Evolutionary conservation across 2,797 vertebrate species (phyloP), one percentile per base, ranked within the genome.

Genomic region (Lacerta viridis): DNA sequence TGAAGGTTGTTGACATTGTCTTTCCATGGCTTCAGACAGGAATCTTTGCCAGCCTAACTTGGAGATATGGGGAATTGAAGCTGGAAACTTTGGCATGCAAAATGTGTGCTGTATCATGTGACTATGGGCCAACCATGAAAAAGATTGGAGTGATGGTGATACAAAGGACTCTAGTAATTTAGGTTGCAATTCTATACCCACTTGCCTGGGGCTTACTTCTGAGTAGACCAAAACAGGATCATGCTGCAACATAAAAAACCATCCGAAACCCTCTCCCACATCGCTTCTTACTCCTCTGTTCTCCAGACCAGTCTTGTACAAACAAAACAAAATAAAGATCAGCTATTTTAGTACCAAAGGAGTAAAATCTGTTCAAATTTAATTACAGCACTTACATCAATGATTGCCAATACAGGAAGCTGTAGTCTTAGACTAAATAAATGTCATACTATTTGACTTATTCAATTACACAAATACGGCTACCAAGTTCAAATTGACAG

Each of bases 381-480:
- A 91, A 94, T 95, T 95, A 88, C 5, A 87, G 88, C 33, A 87
- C 72, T 94, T 88, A 90, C 93, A 95, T 94, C 90, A 93, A 91
- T 50, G 15, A 86, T 94, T 87, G 50, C 90, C 85, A 87, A 91
- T 86, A 93, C 94, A 72, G 76, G 29, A 84, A 41, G 3, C 39
- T 81, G n/a, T 36, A 93, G 80, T 41, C 25, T 80, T 93, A 39
- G 33, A 71, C 25, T 66, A 87, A 91, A 64, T 36, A 90, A 59
- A 93, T 76, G 92, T 91, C 93, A 93, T 86, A 84, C 20, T 43
- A 1, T 86, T 87, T 93, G 46, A 82, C 93, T 94, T 7, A 86
- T 88, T 92, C 91, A 92, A 84, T 75, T 10, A 36, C 86, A 80
- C 6, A 86, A 46, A 82, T 17, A 4, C 0, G 87, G 86, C 68